Base-by-base conservation (phyloP, 2,113 vertebrate genomes). In the Cettia cetti region DNA sequence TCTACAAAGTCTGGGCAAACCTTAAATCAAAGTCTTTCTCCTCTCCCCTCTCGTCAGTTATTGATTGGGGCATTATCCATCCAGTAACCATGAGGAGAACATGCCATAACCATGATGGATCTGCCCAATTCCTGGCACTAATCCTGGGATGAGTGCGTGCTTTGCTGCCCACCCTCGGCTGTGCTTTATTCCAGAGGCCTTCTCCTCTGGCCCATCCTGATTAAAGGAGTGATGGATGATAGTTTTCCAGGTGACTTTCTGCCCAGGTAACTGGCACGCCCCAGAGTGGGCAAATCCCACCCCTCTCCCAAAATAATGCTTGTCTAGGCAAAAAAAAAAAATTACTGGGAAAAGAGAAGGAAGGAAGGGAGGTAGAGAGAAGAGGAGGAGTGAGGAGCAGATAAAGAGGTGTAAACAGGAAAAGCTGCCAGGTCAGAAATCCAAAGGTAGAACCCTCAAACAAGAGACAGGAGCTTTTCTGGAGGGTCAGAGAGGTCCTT, bases 61-160 rank as follows among this genome's bases (percentile, higher is more conserved):
- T 97, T 92, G 96, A 97, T 94, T 89, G 59, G 89, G 92, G 81
- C 59, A 69, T 94, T 94, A 92, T 96, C 92, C 82, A 95, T 91
- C 75, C 95, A 53, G 71, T 66, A 82, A 81, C 40, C 86, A 85
- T 31, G 40, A 94, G 93, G 93, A 94, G 86, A 94, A 60, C 50
- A 56, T 2, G 63, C 89, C 60, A 57, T 94, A 95, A 90, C 92
- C 40, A 13, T 88, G 96, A 96, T 89, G 64, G 90, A 97, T 96
- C 86, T 75, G 83, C 39, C 1, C 63, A 5, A 23, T 77, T 92
- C 50, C 93, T 96, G 94, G 92, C 84, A 70, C 92, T 66, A 53
- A 77, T 92, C 89, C 91, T 82, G 79, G 66, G 57, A 74, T 40
- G 57, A 86, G 72, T 13, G 27, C 30, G 16, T 50, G 86, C 86